Conservation (phyloP, 37 sponge, comb jelly and placozoan genomes). For the Trichoplax adhaerens region DNA sequence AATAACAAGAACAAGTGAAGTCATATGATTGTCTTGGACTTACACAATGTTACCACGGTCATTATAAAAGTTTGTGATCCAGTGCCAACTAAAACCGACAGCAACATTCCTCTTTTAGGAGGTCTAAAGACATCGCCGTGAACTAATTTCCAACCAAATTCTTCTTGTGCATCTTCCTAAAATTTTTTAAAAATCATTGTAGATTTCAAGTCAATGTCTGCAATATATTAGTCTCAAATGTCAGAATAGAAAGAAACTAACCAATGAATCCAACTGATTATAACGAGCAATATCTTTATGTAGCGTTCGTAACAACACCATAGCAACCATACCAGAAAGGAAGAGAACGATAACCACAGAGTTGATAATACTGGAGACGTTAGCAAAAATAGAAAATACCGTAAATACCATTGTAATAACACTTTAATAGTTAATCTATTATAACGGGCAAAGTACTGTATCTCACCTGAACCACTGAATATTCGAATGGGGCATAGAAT, state of each 20-base stretch:
- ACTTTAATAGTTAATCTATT: too few species aligned
- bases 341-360: conserved; percentile 82
- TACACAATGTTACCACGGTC: conserved; percentile 51
- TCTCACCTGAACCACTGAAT: conserved; percentile 89
- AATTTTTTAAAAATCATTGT: background rate
- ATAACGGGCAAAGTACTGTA: too few species aligned
- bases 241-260: conserved; percentile 17
- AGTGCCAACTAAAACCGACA: conserved; percentile 77
- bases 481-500: conserved; percentile 43
- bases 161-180: conserved; percentile 95
- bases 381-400: too few species aligned
- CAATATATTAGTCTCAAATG: background rate
- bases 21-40: conserved; percentile 4
- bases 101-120: conserved; percentile 66
- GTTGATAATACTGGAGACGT: conserved; percentile 46
- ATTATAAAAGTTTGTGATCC: conserved; percentile 74
- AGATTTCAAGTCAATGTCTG: background rate
- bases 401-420: too few species aligned
- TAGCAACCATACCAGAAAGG: conserved; percentile 86
- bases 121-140: conserved; percentile 99
- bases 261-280: conserved; percentile 64
- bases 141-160: conserved; percentile 99
- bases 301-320: conserved; percentile 82
- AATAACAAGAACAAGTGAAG: background rate
- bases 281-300: conserved; percentile 75